phyloP scores from a whole-genome alignment of 2,888 invertebrate species.

The Spilosoma lubricipeda region DNA sequence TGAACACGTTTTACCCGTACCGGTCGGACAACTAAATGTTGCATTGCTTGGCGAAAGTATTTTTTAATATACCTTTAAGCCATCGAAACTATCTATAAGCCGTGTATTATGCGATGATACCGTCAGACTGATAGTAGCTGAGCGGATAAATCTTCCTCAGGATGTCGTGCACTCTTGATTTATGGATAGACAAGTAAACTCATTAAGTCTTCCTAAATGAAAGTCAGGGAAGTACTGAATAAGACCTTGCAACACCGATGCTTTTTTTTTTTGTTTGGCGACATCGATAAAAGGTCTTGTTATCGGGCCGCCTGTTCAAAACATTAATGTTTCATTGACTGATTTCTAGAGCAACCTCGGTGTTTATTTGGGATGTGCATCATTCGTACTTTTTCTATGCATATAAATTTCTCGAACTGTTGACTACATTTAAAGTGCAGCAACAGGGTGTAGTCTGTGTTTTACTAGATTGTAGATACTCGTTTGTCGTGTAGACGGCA shows the following conservation, averaged over 20 bases:
- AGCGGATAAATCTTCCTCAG: background rate
- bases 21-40: slow-evolving; percentile 33
- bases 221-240: background rate
- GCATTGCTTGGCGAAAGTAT: slow-evolving; percentile 46
- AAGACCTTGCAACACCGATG: no score
- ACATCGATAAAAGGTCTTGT: background rate
- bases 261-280: background rate
- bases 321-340: background rate
- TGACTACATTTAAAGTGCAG: background rate
- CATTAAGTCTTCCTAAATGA: background rate
- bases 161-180: background rate
- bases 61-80: slow-evolving; percentile 18
- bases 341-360: background rate
- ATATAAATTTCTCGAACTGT: background rate
- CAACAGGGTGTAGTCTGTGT: background rate
- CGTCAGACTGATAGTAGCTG: background rate
- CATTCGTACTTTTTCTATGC: background rate
- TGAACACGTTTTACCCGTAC: slow-evolving; percentile 42
- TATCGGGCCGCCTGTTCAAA: background rate
- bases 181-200: background rate
- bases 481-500: background rate
- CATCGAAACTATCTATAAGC: background rate
- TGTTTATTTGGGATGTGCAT: background rate
- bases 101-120: background rate
- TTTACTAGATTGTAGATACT: background rate